Base-by-base conservation (phyloP, 2,888 invertebrate genomes). In the Leptinotarsa haldemani region DNA sequence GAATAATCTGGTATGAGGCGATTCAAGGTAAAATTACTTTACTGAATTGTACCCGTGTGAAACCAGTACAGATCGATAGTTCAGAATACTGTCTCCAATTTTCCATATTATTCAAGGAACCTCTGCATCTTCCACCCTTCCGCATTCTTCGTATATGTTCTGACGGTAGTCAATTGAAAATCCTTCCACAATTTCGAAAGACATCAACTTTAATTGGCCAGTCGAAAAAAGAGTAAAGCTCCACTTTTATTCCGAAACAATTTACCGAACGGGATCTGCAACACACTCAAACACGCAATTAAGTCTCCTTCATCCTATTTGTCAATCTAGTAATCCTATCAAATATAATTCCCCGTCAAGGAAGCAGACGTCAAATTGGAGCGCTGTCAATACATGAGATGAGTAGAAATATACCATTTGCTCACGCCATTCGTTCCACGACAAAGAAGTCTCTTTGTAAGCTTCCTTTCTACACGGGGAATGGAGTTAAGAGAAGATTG, bases 251-350 rank as follows among this genome's bases (percentile, higher is more conserved):
- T 79, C 80, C 74, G 75, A 80, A 81, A 80, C 80, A 80, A 80
- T 81, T 80, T 79, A 77, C 78, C 76, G 76, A 79, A 80, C 79
- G 80, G 64, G 75, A 71, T 71, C 73, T 70, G 80, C 79, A 80
- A 80, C 81, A 82, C 79, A 80, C 82, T 82, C 82, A 82, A 83
- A 84, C 84, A 85, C 82, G 83, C 84, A 85, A 85, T 85, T 86
- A 86, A 85, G 84, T 81, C 82, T 82, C 82, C 83, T 84, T 84
- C 84, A 86, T 85, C 86, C 86, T 85, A 85, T 86, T 86, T 86
- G 86, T 86, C 86, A 86, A 86, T 86, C 85, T 84, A 80, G 84
- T 86, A 86, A 86, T 85, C 86, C 85, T 84, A 86, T 86, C 86
- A 85, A 85, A 85, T 83, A 83, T 86, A 86, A 86, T 86, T 85